A percentile compares a stretch with the other conserved stretches of the same genome.
Evolutionary conservation across 2,113 vertebrate genomes (phyloP).

Genomic region (Paradoxurus hermaphroditus): DNA sequence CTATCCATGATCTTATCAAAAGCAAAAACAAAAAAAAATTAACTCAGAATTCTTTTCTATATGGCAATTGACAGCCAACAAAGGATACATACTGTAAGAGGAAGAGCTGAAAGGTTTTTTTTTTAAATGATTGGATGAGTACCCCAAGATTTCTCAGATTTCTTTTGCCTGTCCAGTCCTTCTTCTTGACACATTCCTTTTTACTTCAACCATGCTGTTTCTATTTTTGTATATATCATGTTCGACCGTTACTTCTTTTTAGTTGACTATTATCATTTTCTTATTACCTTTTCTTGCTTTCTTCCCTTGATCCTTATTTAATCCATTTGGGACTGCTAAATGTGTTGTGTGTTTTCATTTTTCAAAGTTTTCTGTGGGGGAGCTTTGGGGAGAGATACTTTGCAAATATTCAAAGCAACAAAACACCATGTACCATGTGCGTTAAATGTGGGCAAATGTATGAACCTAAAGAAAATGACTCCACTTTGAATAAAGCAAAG

Average conservation of each 20-base stretch:
- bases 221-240: background rate
- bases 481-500: background rate
- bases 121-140: background rate
- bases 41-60: background rate
- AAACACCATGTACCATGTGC: background rate
- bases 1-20: background rate
- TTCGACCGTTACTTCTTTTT: background rate
- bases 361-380: background rate
- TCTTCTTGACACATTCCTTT: background rate
- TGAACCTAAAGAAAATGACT: background rate
- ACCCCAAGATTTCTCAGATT: background rate
- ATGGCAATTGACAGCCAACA: background rate
- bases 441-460: background rate
- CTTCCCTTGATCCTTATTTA: background rate
- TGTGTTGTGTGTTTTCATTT: background rate
- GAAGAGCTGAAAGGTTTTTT: background rate
- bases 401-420: background rate
- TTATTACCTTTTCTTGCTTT: background rate
- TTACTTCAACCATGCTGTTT: background rate
- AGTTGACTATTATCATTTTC: background rate
- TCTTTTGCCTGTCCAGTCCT: background rate
- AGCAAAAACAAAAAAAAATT: background rate
- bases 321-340: background rate
- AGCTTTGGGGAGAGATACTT: background rate
- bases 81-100: background rate